These are phyloP conservation scores for Onychomys torridus DNA, from an alignment of 2,797 vertebrate genomes.

Conservation along the genomic window DNA sequence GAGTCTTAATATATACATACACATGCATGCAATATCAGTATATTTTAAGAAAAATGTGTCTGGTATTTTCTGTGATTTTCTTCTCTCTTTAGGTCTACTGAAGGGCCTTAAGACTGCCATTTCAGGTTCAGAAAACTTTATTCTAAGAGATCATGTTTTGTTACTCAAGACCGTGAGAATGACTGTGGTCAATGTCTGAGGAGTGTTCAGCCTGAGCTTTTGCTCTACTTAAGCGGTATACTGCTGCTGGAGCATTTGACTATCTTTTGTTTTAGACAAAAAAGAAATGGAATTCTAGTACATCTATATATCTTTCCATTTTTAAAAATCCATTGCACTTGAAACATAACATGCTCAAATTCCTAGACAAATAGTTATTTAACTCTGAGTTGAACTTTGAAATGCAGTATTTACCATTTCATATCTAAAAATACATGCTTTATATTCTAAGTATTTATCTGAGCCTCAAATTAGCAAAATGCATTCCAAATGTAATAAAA, in stretches of 20 bases:
- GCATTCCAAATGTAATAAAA: conserved; percentile 3
- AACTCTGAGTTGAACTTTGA: neutral
- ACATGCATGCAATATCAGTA: neutral
- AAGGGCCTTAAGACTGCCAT: neutral
- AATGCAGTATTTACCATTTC: conserved; percentile 15
- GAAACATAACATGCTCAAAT: neutral
- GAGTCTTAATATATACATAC: neutral
- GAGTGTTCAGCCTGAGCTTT: neutral
- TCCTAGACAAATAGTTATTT: neutral
- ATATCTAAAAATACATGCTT: conserved; percentile 30
- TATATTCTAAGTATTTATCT: neutral
- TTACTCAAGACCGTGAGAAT: neutral
- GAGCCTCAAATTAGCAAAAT: conserved; percentile 30
- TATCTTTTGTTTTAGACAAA: neutral
- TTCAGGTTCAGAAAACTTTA: neutral
- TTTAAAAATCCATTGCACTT: neutral
- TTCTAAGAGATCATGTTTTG: neutral
- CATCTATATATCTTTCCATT: neutral
- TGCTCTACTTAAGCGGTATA: neutral
- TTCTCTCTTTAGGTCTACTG: neutral
- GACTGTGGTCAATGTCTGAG: neutral
- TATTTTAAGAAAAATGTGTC: neutral
- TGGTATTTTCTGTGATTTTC: neutral
- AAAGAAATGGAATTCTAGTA: neutral
- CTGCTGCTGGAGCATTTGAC: neutral